phyloP scores from a whole-genome alignment of 1,140 invertebrate species.

The Triops cancriformis region DNA sequence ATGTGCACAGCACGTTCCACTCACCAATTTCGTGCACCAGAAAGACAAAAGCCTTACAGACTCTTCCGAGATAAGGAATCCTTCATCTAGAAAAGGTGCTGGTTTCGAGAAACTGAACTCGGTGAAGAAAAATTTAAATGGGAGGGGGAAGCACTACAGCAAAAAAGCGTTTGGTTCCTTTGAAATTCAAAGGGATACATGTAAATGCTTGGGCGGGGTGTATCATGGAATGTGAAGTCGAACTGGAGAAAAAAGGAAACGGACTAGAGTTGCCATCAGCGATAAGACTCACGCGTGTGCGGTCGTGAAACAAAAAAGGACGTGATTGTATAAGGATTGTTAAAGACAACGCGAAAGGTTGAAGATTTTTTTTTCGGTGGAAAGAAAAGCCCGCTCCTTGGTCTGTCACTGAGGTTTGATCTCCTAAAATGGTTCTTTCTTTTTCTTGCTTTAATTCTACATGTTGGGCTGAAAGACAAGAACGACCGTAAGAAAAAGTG shows the following conservation, averaged over 20 bases:
- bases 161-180: not conserved
- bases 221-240: not conserved
- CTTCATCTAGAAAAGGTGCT: not conserved
- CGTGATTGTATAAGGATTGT: not conserved
- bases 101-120: not conserved
- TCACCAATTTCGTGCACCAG: constrained; percentile 7
- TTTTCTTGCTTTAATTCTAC: no score
- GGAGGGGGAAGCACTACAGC: not conserved
- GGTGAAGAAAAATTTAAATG: not conserved
- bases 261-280: not conserved
- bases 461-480: no score
- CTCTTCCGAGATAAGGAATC: not conserved
- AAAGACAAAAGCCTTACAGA: constrained; percentile 6
- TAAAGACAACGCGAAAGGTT: not conserved
- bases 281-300: constrained; percentile 1
- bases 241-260: not conserved
- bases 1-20: constrained; percentile 3
- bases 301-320: not conserved
- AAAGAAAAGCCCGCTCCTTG: no score
- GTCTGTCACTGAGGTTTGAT: no score
- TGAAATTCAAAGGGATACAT: not conserved
- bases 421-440: no score
- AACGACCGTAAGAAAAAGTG: no score
- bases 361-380: no score
- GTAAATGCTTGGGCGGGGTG: not conserved